phyloP scores from a whole-genome alignment of 64 coral and sea anemone genomes.

The Actinia equina region DNA sequence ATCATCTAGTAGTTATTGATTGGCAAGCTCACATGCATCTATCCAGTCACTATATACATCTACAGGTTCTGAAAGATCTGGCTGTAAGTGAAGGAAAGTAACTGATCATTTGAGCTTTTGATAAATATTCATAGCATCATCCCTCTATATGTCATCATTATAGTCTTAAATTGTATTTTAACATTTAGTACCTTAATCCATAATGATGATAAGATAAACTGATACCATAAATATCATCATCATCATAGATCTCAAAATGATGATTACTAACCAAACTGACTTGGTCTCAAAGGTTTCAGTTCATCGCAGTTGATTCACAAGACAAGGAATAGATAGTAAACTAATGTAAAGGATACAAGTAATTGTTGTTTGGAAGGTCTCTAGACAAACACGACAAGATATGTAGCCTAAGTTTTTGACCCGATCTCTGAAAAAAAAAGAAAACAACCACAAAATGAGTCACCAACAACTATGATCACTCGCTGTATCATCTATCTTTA shows the following conservation, averaged over 20 bases:
- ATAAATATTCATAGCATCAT: neutral
- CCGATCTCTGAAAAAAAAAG: conserved; percentile 69
- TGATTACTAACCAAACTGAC: too few species aligned
- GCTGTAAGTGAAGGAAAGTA: conserved; percentile 31
- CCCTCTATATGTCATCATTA: neutral
- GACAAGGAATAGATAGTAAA: too few species aligned
- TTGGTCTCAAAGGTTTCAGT: too few species aligned
- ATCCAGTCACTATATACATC: conserved; percentile 99
- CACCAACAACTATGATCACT: neutral
- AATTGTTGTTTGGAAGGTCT: conserved; percentile 82
- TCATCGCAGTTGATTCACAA: too few species aligned
- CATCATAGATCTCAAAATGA: too few species aligned
- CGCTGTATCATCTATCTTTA: too few species aligned
- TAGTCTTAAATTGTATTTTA: neutral
- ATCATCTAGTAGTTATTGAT: conserved; percentile 46
- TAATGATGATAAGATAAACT: too few species aligned
- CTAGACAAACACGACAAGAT: conserved; percentile 96
- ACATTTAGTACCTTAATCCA: too few species aligned
- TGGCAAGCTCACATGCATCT: conserved; percentile 94
- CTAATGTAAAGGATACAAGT: conserved; percentile 87
- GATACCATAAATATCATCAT: too few species aligned
- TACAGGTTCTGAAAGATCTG: conserved; percentile 97
- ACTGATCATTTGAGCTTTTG: too few species aligned
- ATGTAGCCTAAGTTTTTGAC: conserved; percentile 85
- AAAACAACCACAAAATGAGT: neutral